These are phyloP conservation scores for Nipponacmea schrenckii DNA, from an alignment of 2,888 invertebrate species.

Conservation along the genomic window DNA sequence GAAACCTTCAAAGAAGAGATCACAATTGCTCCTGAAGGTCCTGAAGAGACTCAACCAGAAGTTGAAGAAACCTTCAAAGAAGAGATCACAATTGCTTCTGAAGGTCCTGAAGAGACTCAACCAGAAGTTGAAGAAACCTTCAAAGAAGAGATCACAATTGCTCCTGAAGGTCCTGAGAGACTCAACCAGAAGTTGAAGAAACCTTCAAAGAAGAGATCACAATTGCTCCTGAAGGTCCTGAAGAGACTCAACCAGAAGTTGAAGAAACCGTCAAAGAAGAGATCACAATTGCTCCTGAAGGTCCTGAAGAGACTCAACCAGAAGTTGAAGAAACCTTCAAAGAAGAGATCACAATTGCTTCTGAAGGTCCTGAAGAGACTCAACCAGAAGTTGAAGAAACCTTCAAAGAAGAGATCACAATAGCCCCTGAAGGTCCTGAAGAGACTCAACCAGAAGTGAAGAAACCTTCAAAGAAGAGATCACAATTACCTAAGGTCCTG, in stretches of 20 bases:
- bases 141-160: too few species aligned
- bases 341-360: conserved; percentile 9
- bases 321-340: neutral
- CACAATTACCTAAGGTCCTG: neutral
- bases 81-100: too few species aligned
- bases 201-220: too few species aligned
- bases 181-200: too few species aligned
- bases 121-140: too few species aligned
- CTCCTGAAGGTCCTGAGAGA: too few species aligned
- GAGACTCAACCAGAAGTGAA: conserved; percentile 9
- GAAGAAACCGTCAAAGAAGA: neutral
- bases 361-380: conserved; percentile 8
- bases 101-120: too few species aligned
- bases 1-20: neutral
- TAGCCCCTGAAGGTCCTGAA: conserved; percentile 17
- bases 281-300: conserved; percentile 12
- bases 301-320: conserved; percentile 11
- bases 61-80: too few species aligned
- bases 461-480: conserved; percentile 11
- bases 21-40: too few species aligned
- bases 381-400: conserved; percentile 13
- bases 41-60: too few species aligned
- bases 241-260: conserved; percentile 12
- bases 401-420: conserved; percentile 9
- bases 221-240: neutral